Percentiles rank a stretch among this genome's conserved stretches.
phyloP scores from a whole-genome alignment of 2,797 vertebrate genomes.

The Choloepus didactylus region DNA sequence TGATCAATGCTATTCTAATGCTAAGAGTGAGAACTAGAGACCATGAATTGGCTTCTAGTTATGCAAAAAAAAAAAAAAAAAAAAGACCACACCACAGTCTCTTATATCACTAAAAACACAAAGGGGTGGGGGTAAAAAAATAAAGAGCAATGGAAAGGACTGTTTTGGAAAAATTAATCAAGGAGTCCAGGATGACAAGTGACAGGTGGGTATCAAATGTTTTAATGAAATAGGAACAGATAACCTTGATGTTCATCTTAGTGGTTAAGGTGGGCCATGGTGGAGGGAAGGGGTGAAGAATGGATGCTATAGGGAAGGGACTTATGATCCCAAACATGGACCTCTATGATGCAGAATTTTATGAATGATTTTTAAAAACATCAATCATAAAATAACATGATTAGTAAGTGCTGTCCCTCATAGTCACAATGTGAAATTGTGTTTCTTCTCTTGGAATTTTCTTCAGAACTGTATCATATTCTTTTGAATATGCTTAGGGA shows the following conservation, averaged over 20 bases:
- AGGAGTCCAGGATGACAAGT: background rate
- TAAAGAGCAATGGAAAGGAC: background rate
- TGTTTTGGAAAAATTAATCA: slow-evolving; percentile 24
- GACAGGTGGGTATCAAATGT: background rate
- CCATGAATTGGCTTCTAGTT: background rate
- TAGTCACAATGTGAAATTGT: background rate
- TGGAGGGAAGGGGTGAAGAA: background rate
- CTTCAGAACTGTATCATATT: background rate
- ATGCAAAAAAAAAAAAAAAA: background rate
- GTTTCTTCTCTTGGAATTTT: background rate
- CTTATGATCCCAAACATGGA: background rate
- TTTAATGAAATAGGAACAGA: background rate
- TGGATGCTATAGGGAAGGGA: background rate
- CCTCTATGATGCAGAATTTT: background rate
- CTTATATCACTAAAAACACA: background rate
- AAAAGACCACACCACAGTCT: too few relatives aligned
- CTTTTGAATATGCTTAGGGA: slow-evolving; percentile 16
- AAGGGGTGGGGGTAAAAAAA: background rate
- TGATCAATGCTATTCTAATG: background rate
- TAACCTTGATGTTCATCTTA: background rate
- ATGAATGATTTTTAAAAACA: slow-evolving; percentile 31
- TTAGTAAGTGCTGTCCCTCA: background rate
- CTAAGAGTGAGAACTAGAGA: background rate
- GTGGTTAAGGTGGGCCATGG: background rate
- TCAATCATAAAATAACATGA: background rate